Evolutionary conservation across 2,797 vertebrate genomes (phyloP), one percentile per base, ranked within the genome.

Genomic region (Alcedo atthis): DNA sequence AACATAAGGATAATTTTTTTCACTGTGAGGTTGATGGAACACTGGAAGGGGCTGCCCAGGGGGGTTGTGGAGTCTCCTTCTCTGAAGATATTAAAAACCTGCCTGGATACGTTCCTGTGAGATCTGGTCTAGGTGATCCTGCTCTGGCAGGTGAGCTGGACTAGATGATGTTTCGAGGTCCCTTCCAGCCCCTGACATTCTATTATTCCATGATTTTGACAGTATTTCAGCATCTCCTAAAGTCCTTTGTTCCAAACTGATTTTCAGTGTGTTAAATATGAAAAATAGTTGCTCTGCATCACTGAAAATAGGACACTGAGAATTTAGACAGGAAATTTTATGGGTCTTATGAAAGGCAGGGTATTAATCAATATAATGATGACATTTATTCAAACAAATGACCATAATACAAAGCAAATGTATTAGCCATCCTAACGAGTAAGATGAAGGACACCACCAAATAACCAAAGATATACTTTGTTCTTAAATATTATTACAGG

Each of bases 321-420:
- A 89, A 83, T 87, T 87, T 76, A 90, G 89, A 91, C 73, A 89
- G 79, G 81, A 91, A 92, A 92, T 92, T 68, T 92, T 95, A 90
- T 78, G 32, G 62, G 59, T 84, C 82, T 89, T 84, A 63, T 32
- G 33, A 89, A 89, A 89, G 59, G 40, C 48, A 83, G 48, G 35
- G 35, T 69, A 94, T 93, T 87, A 91, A 90, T 94, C 91, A 89
- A 33, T 53, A 74, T 74, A 87, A 85, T 76, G 70, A 94, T 66
- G 77, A 88, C 83, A 77, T 79, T 92, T 91, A 92, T 93, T 92
- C 53, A 89, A 96, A 93, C 64, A 92, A 95, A 93, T 89, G 73
- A 84, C 70, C 67, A 67, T 35, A 92, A 57, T 49, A 63, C 53
- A 86, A 78, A 42, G 46, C 30, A 95, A 92, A 93, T 30, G 18